Conservation (phyloP, 2,888 invertebrate species). For the Orthosia gothica region DNA sequence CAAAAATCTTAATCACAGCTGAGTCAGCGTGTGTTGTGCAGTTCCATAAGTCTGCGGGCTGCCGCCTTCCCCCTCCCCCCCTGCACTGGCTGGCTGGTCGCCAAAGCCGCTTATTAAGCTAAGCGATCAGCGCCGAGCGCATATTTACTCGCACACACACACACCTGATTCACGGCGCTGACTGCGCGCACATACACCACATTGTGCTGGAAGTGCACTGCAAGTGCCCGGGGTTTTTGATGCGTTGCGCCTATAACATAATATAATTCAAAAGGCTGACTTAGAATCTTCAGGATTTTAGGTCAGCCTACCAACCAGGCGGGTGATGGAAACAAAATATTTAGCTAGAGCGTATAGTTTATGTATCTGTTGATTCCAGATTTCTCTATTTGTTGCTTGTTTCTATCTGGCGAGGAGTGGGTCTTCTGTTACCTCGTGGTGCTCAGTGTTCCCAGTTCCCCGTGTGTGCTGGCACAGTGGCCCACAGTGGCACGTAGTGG, state of each 20-base stretch:
- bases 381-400: not conserved
- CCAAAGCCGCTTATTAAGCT: constrained; percentile 79
- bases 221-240: constrained; percentile 30
- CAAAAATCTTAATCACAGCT: constrained; percentile 81
- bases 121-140: constrained; percentile 74
- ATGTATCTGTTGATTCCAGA: not conserved
- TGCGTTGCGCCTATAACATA: not conserved
- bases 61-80: not conserved
- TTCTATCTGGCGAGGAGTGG: not conserved
- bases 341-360: not conserved
- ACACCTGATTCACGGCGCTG: constrained; percentile 52
- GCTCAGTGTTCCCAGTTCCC: not conserved
- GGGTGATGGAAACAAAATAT: not conserved
- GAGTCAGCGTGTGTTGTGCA: constrained; percentile 74
- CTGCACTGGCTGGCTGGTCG: constrained; percentile 47
- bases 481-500: not conserved
- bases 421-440: not conserved
- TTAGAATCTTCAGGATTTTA: not conserved
- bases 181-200: constrained; percentile 47
- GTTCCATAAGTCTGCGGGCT: constrained; percentile 69
- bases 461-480: not conserved
- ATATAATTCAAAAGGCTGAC: constrained; percentile 4
- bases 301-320: no score
- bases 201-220: constrained; percentile 10
- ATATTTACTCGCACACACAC: constrained; percentile 66